Evolutionary conservation across 2,797 vertebrate genomes (phyloP).

Genomic region (Anolis apletophallus): DNA sequence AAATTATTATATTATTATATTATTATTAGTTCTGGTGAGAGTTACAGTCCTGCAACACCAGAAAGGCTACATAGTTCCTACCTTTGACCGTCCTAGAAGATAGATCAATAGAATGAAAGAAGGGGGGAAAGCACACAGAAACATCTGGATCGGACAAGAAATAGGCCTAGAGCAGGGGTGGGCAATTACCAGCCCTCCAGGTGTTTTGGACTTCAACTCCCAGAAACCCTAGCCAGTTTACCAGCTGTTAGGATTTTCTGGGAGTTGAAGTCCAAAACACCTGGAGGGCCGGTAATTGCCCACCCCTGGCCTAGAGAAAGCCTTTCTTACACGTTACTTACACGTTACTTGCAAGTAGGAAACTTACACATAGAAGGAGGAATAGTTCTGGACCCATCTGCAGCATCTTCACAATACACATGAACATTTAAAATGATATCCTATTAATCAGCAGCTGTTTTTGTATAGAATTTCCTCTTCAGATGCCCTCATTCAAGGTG

Average conservation of each 20-base stretch:
- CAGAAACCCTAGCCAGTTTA: too few relatives aligned
- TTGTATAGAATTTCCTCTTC: not conserved
- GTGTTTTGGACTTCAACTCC: too few relatives aligned
- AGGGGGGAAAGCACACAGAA: not conserved
- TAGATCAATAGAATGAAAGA: not conserved
- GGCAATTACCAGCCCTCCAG: too few relatives aligned
- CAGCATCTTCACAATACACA: not conserved
- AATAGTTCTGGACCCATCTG: not conserved
- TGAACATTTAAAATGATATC: too few relatives aligned
- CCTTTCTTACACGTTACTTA: not conserved
- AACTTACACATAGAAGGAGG: not conserved
- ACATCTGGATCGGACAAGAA: not conserved
- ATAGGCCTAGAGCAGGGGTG: too few relatives aligned
- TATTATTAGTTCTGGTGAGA: not conserved
- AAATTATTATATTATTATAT: too few relatives aligned
- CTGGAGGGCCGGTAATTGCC: too few relatives aligned
- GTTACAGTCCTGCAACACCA: not conserved
- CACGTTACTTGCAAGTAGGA: not conserved
- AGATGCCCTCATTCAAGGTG: not conserved
- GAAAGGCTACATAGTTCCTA: too few relatives aligned
- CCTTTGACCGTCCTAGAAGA: too few relatives aligned
- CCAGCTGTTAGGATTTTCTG: too few relatives aligned
- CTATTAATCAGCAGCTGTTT: not conserved
- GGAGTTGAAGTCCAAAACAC: too few relatives aligned
- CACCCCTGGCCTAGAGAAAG: not conserved